Conservation (phyloP, 2,113 vertebrate genomes). For the Melozone crissalis region DNA sequence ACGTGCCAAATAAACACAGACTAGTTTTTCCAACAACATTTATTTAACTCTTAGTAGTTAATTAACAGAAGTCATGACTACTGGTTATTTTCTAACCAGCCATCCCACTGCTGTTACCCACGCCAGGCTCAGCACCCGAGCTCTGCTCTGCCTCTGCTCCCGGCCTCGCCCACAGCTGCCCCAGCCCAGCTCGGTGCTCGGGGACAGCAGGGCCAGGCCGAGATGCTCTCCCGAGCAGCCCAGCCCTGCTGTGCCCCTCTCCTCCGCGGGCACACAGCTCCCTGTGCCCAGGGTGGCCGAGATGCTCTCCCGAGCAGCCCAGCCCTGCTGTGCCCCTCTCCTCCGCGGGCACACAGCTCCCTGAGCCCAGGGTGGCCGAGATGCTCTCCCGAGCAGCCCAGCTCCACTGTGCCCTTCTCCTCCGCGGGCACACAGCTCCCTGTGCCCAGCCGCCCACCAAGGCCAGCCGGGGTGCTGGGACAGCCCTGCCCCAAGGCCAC, state of each 20-base stretch:
- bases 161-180: not conserved
- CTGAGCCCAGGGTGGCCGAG: not conserved
- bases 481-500: not conserved
- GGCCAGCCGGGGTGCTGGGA: not conserved
- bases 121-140: not conserved
- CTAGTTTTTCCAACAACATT: not conserved
- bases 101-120: not conserved
- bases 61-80: slow-evolving; percentile 19
- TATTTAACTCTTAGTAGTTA: slow-evolving; percentile 7
- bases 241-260: not conserved
- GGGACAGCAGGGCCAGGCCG: not conserved
- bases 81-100: not conserved
- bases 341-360: no score
- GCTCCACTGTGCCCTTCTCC: not conserved
- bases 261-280: no score
- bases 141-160: not conserved
- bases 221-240: rapidly evolving
- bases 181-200: not conserved
- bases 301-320: no score
- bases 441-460: slow-evolving; percentile 59
- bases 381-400: rapidly evolving
- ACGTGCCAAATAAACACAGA: not conserved
- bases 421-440: not conserved
- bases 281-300: no score
- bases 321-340: no score